phyloP scores from a whole-genome alignment of 2,797 vertebrate species.

The Stomatorhinus walkeri region DNA sequence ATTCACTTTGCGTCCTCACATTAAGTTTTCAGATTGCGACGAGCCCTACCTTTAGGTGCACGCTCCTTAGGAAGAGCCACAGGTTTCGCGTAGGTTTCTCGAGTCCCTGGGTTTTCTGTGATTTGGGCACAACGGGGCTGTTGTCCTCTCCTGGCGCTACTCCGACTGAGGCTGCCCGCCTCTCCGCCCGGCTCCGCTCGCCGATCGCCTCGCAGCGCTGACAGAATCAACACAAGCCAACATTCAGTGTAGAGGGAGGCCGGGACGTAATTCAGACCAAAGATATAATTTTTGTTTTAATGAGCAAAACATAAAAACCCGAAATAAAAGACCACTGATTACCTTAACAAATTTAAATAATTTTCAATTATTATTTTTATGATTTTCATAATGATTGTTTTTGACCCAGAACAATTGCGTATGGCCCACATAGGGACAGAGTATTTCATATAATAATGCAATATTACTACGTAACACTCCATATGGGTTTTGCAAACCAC shows the following conservation, averaged over 20 bases:
- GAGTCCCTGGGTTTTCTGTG: conserved; percentile 16
- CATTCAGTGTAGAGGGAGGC: conserved; percentile 1
- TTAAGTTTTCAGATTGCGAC: neutral
- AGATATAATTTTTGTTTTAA: neutral
- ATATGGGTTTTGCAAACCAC: neutral
- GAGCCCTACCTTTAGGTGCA: conserved; percentile 24
- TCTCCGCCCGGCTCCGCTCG: neutral
- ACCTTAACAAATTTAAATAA: neutral
- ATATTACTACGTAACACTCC: neutral
- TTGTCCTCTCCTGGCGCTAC: conserved; percentile 23
- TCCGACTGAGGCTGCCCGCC: conserved; percentile 14
- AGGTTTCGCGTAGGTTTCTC: conserved; percentile 27
- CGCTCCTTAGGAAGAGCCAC: neutral
- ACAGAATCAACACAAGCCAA: neutral
- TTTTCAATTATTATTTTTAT: neutral
- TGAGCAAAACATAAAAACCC: neutral
- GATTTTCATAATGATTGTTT: neutral
- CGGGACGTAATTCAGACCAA: neutral
- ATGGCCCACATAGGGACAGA: neutral
- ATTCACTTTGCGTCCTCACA: neutral
- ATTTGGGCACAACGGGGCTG: conserved; percentile 28
- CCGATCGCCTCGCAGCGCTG: neutral
- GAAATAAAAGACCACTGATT: neutral
- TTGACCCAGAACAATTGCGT: neutral
- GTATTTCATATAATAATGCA: neutral